Percentiles rank a stretch among this genome's conserved stretches.
Conservation (phyloP, 2,797 vertebrate genomes). For the Acanthis flammea region DNA sequence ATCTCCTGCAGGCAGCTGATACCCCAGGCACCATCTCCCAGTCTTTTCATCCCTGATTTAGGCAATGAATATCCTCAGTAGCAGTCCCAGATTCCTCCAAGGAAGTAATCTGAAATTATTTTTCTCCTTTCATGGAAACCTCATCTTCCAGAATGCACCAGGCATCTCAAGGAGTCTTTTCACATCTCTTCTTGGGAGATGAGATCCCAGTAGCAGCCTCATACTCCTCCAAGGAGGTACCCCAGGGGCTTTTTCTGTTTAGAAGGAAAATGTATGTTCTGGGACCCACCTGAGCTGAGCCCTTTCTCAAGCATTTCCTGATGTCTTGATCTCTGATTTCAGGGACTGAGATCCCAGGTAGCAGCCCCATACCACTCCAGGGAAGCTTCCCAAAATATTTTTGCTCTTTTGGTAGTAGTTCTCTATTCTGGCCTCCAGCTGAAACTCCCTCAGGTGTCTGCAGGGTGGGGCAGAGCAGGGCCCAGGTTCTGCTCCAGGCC, state of each 20-base stretch:
- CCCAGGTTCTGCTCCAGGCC: not conserved
- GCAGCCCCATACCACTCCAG: not conserved
- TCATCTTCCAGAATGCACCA: not conserved
- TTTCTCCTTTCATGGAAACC: not conserved
- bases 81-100: not conserved
- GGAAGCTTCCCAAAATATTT: not conserved
- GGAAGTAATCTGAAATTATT: not conserved
- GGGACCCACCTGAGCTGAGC: not conserved
- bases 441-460: not conserved
- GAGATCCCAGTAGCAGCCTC: not conserved
- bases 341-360: not conserved
- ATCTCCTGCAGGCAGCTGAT: not conserved
- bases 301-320: not conserved
- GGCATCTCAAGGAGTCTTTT: not conserved
- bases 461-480: not conserved
- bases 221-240: not conserved
- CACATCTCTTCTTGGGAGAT: not conserved
- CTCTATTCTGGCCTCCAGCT: not conserved
- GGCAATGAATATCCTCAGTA: not conserved
- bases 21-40: not conserved
- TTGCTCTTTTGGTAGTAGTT: not conserved
- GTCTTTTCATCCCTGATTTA: not conserved
- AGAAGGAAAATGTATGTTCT: not conserved
- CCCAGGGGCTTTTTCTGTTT: not conserved
- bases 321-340: not conserved